These are phyloP conservation scores for Rambutsinella grinnellia DNA, from an alignment of 2,888 invertebrate species.

Conservation along the genomic window DNA sequence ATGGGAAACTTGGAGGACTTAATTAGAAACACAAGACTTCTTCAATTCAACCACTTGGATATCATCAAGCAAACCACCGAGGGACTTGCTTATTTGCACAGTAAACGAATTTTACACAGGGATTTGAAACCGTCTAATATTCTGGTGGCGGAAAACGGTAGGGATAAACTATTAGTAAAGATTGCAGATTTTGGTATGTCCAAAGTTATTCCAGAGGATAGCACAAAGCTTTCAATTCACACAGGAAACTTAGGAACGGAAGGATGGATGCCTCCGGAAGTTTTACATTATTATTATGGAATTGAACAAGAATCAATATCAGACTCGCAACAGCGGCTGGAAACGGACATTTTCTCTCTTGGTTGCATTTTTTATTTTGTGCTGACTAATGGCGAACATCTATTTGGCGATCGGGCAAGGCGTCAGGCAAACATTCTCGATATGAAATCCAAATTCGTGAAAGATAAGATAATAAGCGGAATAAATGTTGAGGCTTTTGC, in stretches of 20 bases:
- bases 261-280: slow-evolving; percentile 7
- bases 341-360: no score
- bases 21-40: background rate
- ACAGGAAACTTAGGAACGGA: background rate
- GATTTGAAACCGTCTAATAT: slow-evolving; percentile 19
- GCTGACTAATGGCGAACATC: no score
- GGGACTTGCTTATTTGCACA: slow-evolving; percentile 25
- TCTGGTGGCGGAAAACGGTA: background rate
- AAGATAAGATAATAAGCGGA: no score
- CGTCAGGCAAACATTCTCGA: no score
- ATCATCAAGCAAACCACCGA: slow-evolving; percentile 1
- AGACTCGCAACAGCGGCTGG: no score
- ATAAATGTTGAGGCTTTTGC: no score
- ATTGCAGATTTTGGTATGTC: slow-evolving; percentile 20
- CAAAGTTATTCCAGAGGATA: background rate
- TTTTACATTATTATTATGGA: no score
- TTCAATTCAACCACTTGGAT: background rate
- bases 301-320: no score
- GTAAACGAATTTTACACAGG: background rate
- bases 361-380: no score
- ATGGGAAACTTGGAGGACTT: background rate
- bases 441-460: no score
- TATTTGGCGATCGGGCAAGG: no score
- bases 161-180: background rate
- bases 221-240: background rate